Evolutionary conservation across 30 jellyfish, hydroid and myxozoan genomes (phyloP), one percentile per base, ranked within the genome.

Genomic region (Haliclystus octoradiatus): DNA sequence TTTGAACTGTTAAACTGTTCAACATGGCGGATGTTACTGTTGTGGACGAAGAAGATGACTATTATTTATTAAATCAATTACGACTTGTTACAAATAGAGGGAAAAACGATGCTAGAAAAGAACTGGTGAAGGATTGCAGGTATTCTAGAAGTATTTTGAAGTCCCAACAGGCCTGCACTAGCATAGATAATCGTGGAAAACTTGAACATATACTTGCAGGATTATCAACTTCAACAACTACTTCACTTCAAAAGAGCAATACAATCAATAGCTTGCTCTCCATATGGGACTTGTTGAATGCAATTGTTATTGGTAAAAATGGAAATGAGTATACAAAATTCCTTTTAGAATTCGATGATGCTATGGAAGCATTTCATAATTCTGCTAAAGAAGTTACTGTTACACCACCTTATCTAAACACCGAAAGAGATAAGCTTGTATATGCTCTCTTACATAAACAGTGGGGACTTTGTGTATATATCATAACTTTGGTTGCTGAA

Each of bases 341-440:
- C 19, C 35, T 65, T 65, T 65, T 33, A 33, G 64, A 65, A 65
- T 65, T 65, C 65, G 75, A 65, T 12, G 75, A 65, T 7, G 75
- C 75, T 33, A 30, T 65, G 14, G 75, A 65, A 2, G 66, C 27
- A 31, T 65, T 65, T 63, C 25, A 65, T 65, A n/a, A n/a, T n/a
- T n/a, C n/a, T n/a, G n/a, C n/a, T n/a, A n/a, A n/a, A n/a, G n/a
- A n/a, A n/a, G n/a, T n/a, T n/a, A n/a, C n/a, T n/a, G 35, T 65
- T 33, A 31, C 33, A 65, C 4, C 9, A 63, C 75, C 75, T 30
- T 65, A 65, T 65, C 75, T 28, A 12, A 65, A 65, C 65, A 65
- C 75, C 9, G 75, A 65, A n/a, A 65, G 65, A 24, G 75, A 65
- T 33, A 65, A 65, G 27, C 35, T 65, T 33, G 30, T 28, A 23